Evolutionary conservation across 1,140 invertebrate species (phyloP).

Genomic region (Habropoda laboriosa): DNA sequence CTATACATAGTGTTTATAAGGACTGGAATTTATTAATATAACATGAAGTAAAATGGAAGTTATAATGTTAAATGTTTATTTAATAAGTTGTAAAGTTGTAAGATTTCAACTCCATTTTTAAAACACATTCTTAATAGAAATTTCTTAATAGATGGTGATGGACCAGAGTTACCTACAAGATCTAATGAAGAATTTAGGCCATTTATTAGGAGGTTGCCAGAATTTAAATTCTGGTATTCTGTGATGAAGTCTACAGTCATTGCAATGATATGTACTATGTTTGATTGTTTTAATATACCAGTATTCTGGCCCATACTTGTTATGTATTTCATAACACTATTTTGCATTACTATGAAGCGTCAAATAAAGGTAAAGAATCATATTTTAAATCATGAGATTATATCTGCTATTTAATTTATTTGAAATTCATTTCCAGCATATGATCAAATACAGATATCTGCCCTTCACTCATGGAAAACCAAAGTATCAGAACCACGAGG

Average conservation of each 20-base stretch:
- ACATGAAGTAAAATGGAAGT: background rate
- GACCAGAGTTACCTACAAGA: constrained; percentile 95
- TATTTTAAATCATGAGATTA: background rate
- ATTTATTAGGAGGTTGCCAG: constrained; percentile 98
- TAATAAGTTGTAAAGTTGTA: background rate
- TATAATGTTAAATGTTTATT: background rate
- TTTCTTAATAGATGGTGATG: constrained; percentile 87
- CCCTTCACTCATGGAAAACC: constrained; percentile 99
- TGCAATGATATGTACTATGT: constrained; percentile 96
- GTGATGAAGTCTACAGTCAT: constrained; percentile 97
- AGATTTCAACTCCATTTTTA: background rate
- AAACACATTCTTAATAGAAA: constrained; percentile 1
- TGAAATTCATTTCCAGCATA: constrained; percentile 90
- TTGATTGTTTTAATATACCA: constrained; percentile 99
- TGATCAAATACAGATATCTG: constrained; percentile 99
- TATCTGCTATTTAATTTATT: no score
- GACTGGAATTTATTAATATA: background rate
- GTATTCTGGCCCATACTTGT: constrained; percentile 99
- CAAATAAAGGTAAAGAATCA: constrained; percentile 95
- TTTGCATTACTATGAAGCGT: constrained; percentile 99
- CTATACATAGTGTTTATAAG: background rate
- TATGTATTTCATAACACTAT: constrained; percentile 99
- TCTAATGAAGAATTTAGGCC: constrained; percentile 99
- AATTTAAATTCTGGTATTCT: constrained; percentile 99
- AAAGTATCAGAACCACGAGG: constrained; percentile 89